Percentiles rank a stretch among this genome's conserved stretches.
These are phyloP conservation scores for Neodiprion virginianus DNA, from an alignment of 1,140 invertebrate genomes.

Conservation along the genomic window DNA sequence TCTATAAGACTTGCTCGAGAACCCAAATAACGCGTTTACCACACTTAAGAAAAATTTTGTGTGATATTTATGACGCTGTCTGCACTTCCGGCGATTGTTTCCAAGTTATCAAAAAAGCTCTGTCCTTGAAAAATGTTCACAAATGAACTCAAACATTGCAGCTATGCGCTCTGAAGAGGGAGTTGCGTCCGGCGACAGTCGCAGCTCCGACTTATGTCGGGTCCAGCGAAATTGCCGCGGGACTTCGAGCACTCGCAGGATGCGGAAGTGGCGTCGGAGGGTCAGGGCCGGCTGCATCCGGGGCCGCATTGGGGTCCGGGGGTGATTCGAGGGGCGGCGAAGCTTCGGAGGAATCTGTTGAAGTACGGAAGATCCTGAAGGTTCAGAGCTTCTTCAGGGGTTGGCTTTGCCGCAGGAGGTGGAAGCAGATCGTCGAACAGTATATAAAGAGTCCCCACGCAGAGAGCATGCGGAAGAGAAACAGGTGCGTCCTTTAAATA, in stretches of 20 bases:
- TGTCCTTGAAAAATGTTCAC: background rate
- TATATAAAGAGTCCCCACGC: slow-evolving; percentile 95
- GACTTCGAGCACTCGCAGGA: slow-evolving; percentile 41
- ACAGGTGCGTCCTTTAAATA: slow-evolving; percentile 68
- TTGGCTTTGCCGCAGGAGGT: slow-evolving; percentile 90
- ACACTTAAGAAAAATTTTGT: no score
- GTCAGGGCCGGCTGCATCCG: slow-evolving; percentile 35
- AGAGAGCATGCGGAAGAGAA: slow-evolving; percentile 92
- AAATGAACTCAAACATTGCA: slow-evolving; percentile 47
- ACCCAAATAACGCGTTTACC: no score
- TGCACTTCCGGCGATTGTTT: no score
- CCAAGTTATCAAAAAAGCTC: background rate
- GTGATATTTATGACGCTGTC: no score
- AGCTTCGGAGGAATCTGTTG: slow-evolving; percentile 68
- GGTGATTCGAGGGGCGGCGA: slow-evolving; percentile 32
- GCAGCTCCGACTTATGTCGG: slow-evolving; percentile 11
- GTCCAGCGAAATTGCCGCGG: background rate
- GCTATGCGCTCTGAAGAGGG: slow-evolving; percentile 84
- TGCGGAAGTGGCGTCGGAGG: slow-evolving; percentile 12
- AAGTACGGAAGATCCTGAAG: slow-evolving; percentile 91
- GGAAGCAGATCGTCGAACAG: slow-evolving; percentile 96
- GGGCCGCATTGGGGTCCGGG: slow-evolving; percentile 23
- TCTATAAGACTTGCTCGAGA: no score
- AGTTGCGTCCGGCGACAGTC: slow-evolving; percentile 66
- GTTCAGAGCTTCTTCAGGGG: slow-evolving; percentile 94